These are phyloP conservation scores for Herpailurus yagouaroundi DNA, from an alignment of 2,113 vertebrate species.

Conservation along the genomic window DNA sequence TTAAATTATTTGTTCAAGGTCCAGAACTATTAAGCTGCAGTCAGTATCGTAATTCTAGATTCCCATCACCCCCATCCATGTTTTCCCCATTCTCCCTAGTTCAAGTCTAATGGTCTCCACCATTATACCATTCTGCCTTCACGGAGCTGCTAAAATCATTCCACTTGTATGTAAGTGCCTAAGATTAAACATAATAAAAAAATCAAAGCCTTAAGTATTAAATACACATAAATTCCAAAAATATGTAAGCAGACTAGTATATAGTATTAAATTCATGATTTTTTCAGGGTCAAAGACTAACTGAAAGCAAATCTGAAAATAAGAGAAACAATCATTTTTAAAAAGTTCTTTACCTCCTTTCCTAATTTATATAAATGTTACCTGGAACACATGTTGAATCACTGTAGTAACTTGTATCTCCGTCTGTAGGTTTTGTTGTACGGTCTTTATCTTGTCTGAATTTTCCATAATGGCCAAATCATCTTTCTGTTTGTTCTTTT, in stretches of 20 bases:
- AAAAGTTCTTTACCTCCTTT: not conserved
- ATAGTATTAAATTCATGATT: not conserved
- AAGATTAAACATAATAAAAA: not conserved
- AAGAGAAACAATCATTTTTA: not conserved
- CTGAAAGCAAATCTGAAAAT: not conserved
- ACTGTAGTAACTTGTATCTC: conserved; percentile 71
- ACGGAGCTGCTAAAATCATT: not conserved
- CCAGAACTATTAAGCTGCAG: not conserved
- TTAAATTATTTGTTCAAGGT: not conserved
- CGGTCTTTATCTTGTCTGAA: not conserved
- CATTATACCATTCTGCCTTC: not conserved
- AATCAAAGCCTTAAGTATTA: not conserved
- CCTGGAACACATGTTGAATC: conserved; percentile 86
- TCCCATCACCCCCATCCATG: not conserved
- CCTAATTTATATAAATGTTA: conserved; percentile 70
- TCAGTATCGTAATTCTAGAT: not conserved
- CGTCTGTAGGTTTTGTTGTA: not conserved
- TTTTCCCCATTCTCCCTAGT: not conserved
- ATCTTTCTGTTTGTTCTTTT: conserved; percentile 54
- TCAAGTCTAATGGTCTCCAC: not conserved
- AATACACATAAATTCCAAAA: not conserved
- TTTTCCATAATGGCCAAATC: not conserved
- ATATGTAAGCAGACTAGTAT: conserved; percentile 20
- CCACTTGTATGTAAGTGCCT: conserved; percentile 8
- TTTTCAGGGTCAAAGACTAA: conserved; percentile 5